Evolutionary conservation across 2,113 vertebrate genomes (phyloP).

Genomic region (Myodes glareolus): DNA sequence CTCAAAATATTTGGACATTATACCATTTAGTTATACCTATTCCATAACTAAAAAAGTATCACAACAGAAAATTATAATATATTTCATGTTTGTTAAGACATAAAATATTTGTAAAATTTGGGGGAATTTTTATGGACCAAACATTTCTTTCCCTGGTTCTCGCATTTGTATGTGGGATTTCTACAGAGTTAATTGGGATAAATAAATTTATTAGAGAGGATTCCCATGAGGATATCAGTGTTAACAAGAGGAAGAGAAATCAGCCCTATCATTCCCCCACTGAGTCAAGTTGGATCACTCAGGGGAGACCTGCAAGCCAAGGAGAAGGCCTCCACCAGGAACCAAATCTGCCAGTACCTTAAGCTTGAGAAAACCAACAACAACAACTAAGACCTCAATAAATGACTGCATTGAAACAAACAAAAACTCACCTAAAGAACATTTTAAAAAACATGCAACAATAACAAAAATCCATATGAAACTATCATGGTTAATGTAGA

Average conservation of each 20-base stretch:
- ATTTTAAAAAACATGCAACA: neutral
- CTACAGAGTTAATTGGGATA: neutral
- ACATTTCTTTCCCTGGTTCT: neutral
- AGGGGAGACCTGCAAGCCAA: neutral
- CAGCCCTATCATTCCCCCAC: neutral
- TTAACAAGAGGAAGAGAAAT: neutral
- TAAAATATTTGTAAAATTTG: constrained; percentile 3
- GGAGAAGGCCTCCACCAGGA: neutral
- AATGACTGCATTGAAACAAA: neutral
- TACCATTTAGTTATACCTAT: neutral
- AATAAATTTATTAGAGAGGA: neutral
- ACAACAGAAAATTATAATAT: neutral
- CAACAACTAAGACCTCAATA: neutral
- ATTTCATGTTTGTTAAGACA: neutral
- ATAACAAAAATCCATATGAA: neutral
- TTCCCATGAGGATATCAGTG: neutral
- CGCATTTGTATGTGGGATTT: neutral
- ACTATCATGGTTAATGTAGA: neutral
- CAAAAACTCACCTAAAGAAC: neutral
- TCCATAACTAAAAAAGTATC: neutral
- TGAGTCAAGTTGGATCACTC: neutral
- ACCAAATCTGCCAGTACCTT: neutral
- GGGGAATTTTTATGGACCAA: neutral
- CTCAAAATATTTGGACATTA: neutral
- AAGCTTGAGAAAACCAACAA: neutral